phyloP scores from a whole-genome alignment of 2,797 vertebrate species.

The Erpetoichthys calabaricus region DNA sequence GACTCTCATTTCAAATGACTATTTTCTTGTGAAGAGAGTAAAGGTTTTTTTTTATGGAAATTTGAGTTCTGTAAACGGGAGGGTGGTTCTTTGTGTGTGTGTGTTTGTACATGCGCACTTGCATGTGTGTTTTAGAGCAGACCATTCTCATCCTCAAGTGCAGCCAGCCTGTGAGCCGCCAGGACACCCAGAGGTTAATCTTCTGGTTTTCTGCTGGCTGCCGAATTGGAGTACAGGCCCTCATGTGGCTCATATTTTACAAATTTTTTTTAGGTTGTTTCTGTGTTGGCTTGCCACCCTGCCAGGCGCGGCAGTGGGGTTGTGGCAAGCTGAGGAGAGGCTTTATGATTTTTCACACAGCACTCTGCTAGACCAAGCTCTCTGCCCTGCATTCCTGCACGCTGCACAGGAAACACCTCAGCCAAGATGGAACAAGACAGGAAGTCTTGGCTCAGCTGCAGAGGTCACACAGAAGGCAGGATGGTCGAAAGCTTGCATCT shows the following conservation, averaged over 20 bases:
- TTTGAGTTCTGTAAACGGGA: conserved; percentile 31
- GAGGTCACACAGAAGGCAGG: conserved; percentile 21
- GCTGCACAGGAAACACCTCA: conserved; percentile 1
- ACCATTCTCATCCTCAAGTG: too few relatives aligned
- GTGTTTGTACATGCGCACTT: conserved; percentile 16
- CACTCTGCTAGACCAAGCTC: conserved; percentile 18
- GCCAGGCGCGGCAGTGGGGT: too few relatives aligned
- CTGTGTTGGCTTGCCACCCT: too few relatives aligned
- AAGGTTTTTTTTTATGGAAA: neutral
- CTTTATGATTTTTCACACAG: too few relatives aligned
- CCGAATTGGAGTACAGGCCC: too few relatives aligned
- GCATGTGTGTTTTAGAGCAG: too few relatives aligned
- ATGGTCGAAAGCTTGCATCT: conserved; percentile 20
- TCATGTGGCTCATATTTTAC: too few relatives aligned
- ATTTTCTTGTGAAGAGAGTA: conserved; percentile 7
- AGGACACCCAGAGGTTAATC: too few relatives aligned
- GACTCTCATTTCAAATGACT: neutral
- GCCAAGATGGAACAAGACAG: conserved; percentile 1
- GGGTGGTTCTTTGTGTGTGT: conserved; percentile 5
- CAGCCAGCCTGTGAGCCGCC: too few relatives aligned
- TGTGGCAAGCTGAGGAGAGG: too few relatives aligned
- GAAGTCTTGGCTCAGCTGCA: conserved; percentile 4
- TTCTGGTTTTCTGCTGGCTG: too few relatives aligned
- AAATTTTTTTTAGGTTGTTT: too few relatives aligned
- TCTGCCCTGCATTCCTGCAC: conserved; percentile 16